These are phyloP conservation scores for Castor canadensis DNA, from an alignment of 2,113 vertebrate species.

Conservation along the genomic window DNA sequence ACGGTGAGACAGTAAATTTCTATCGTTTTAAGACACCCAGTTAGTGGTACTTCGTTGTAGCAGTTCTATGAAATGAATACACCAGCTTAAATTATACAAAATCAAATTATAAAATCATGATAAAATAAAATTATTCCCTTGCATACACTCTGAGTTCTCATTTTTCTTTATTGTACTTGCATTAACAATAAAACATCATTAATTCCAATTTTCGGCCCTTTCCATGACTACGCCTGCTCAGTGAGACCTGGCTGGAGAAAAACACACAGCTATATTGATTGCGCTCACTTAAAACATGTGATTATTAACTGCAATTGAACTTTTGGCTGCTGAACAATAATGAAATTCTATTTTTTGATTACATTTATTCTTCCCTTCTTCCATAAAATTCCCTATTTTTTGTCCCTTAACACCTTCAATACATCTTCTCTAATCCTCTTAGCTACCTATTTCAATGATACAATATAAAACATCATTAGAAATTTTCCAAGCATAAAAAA, in stretches of 20 bases:
- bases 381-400: background rate
- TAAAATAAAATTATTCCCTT: background rate
- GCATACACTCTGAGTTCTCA: background rate
- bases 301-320: background rate
- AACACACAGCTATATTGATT: background rate
- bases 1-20: background rate
- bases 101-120: background rate
- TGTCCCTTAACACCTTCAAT: background rate
- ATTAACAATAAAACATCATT: constrained; percentile 8
- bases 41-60: background rate
- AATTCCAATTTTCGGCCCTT: background rate
- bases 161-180: background rate
- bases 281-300: background rate
- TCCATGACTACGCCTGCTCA: background rate
- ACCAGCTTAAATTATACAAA: background rate
- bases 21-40: background rate
- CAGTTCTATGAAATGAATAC: background rate
- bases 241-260: background rate
- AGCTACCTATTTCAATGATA: background rate
- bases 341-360: background rate
- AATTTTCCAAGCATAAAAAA: background rate
- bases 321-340: background rate
- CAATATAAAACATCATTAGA: background rate
- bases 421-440: background rate
- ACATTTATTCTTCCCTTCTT: background rate